Evolutionary conservation across 2,888 invertebrate genomes (phyloP).

Genomic region (Amaurobius ferox): DNA sequence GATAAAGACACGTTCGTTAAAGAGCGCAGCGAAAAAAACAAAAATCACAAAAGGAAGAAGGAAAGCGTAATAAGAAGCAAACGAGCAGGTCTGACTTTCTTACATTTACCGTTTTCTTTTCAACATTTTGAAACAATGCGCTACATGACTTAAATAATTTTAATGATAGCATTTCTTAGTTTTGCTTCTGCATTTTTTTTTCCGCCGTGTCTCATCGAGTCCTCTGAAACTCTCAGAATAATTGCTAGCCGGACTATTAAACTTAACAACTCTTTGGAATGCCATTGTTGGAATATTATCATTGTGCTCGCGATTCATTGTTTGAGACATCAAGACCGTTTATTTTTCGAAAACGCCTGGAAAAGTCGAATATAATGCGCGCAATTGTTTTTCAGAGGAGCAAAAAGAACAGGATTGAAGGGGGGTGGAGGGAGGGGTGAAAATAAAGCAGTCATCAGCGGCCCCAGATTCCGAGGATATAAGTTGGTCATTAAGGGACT

Average conservation of each 20-base stretch:
- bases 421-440: constrained; percentile 18
- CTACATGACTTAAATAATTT: constrained; percentile 71
- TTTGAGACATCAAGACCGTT: constrained; percentile 70
- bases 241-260: constrained; percentile 70
- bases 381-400: constrained; percentile 69
- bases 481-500: constrained; percentile 67
- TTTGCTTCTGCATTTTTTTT: constrained; percentile 15
- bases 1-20: constrained; percentile 71
- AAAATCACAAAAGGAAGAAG: constrained; percentile 57
- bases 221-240: constrained; percentile 59
- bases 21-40: constrained; percentile 27
- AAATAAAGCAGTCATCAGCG: constrained; percentile 70
- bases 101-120: constrained; percentile 64
- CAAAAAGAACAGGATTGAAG: constrained; percentile 48
- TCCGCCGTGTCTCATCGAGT: background rate
- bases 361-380: constrained; percentile 71
- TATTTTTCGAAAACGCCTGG: constrained; percentile 69
- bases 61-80: constrained; percentile 59
- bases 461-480: constrained; percentile 66
- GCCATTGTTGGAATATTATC: constrained; percentile 71
- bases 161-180: constrained; percentile 66
- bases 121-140: constrained; percentile 71
- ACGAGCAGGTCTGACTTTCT: constrained; percentile 52
- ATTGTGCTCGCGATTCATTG: constrained; percentile 56
- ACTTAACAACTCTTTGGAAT: constrained; percentile 71